Base-by-base conservation (phyloP, 2,888 invertebrate genomes). In the Drosophila infuscata region DNA sequence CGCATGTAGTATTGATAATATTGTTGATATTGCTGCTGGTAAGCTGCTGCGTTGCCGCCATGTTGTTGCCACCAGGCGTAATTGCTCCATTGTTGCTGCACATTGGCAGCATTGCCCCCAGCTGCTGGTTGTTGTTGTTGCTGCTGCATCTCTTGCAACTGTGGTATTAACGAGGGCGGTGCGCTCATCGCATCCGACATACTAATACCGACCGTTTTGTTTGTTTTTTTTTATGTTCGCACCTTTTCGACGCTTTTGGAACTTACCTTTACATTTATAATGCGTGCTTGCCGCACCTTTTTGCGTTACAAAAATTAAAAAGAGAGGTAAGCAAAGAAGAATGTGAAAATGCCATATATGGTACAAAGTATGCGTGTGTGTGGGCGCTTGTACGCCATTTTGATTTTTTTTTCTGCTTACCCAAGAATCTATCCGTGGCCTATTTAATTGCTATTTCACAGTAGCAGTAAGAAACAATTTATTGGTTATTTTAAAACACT, bases 1-100 rank as follows among this genome's bases (percentile, higher is more conserved):
- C 92, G 91, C 90, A 92, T 90, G 64, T 91, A 92, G 59, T 92
- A 92, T 81, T 92, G 92, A 79, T 91, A 92, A 64, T 92, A 92
- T 65, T 91, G 92, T 52, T 89, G 90, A 57, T 92, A 91, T 48
- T 92, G 92, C 52, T 92, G 92, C 48, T 87, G 89, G 49, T 85
- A 84, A 43, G 85, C 82, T 11, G 81, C 79, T 46, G 79, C 78
- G 70, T 86, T 91, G 48, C 77, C 80, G 15, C 83, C 81, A 54
- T 92, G 64, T 11, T 75, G 71, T 0, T 79, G 76, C 79, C 79
- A 91, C 92, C 91, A 92, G 1, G 84, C 76, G 35, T 81, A 89
- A 53, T 83, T 88, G 46, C 57, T 83, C 87, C 87, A 88, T 56
- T 85, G 89, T 51, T 83, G 88, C 59, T 89, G 88, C 3, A 69